Conservation (phyloP, 2,888 invertebrate genomes). For the Epirrita christyi region DNA sequence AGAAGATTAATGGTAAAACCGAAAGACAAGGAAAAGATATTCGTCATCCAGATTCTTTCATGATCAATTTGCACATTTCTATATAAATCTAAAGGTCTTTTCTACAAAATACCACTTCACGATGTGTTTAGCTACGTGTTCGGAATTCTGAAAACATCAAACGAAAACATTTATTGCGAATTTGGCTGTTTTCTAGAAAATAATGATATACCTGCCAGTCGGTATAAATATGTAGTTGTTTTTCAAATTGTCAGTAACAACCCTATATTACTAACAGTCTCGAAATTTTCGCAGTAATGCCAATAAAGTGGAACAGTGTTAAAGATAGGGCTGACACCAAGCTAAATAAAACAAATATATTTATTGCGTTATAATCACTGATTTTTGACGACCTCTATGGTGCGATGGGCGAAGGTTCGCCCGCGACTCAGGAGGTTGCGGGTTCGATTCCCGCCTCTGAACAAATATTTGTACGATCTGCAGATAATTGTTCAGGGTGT, state of each 20-base stretch:
- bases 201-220: neutral
- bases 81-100: neutral
- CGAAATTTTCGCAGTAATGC: constrained; percentile 16
- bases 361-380: neutral
- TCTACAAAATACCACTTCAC: neutral
- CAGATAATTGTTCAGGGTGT: too few relatives aligned
- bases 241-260: neutral
- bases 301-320: constrained; percentile 19
- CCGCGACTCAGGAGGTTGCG: too few relatives aligned
- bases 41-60: neutral
- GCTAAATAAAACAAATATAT: neutral
- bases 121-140: neutral
- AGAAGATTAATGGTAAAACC: too few relatives aligned
- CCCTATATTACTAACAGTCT: neutral
- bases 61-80: neutral
- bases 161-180: constrained; percentile 1
- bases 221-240: neutral
- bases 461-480: too few relatives aligned
- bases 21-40: too few relatives aligned
- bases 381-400: neutral
- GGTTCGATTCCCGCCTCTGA: too few relatives aligned
- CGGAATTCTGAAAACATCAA: constrained; percentile 5
- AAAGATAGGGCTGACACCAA: constrained; percentile 10
- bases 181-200: neutral
- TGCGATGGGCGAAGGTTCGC: too few relatives aligned